Percentiles rank a stretch among this genome's conserved stretches.
Conservation (phyloP, 2,888 invertebrate species). For the Chrysomela aeneicollis region DNA sequence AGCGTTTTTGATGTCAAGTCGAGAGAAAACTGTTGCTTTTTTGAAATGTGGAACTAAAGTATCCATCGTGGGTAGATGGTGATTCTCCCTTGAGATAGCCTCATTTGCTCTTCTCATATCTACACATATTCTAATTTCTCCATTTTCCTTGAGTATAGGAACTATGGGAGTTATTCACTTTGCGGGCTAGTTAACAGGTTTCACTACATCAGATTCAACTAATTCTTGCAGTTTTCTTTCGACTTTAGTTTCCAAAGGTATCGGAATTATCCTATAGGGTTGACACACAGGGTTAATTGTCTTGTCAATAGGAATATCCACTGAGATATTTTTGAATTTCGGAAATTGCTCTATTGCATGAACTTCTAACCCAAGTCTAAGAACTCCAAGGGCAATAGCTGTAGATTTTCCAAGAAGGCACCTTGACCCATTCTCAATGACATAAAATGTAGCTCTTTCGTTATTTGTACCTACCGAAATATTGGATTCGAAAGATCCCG, state of each 20-base stretch:
- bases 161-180: conserved; percentile 49
- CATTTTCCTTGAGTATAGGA: conserved; percentile 44
- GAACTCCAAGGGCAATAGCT: conserved; percentile 36
- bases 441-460: conserved; percentile 36
- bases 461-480: conserved; percentile 28
- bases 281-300: conserved; percentile 46
- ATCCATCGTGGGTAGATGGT: conserved; percentile 44
- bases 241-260: conserved; percentile 45
- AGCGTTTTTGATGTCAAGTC: conserved; percentile 50
- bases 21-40: conserved; percentile 38
- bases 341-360: conserved; percentile 32
- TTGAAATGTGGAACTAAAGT: conserved; percentile 44
- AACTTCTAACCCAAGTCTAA: conserved; percentile 36
- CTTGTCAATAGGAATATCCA: conserved; percentile 45
- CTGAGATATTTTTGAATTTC: conserved; percentile 47
- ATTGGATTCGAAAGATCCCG: conserved; percentile 41
- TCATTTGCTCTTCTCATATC: conserved; percentile 44
- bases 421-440: conserved; percentile 32
- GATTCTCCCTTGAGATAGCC: conserved; percentile 43
- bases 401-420: conserved; percentile 42
- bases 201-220: conserved; percentile 44
- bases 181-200: conserved; percentile 42
- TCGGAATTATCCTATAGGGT: conserved; percentile 44
- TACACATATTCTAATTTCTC: conserved; percentile 44
- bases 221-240: conserved; percentile 41